A percentile compares a stretch with the other conserved stretches of the same genome.
Conservation (phyloP, 2,113 vertebrate species). For the Panthera tigris region DNA sequence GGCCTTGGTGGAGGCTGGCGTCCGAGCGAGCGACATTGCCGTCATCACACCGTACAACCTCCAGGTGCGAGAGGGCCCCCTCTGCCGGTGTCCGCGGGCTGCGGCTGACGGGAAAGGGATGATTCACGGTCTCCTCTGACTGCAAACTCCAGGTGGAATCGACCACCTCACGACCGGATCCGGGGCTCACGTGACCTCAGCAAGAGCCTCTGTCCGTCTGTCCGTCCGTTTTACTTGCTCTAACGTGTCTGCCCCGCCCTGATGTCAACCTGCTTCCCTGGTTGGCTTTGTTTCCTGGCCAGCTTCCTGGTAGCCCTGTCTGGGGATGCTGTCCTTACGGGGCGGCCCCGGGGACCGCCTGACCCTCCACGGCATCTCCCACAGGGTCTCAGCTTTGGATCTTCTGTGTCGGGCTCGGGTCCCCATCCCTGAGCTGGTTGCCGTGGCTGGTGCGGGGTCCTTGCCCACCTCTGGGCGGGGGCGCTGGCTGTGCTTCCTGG, state of each 20-base stretch:
- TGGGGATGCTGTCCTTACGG: rapidly evolving
- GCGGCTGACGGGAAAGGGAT: rapidly evolving
- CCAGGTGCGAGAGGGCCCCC: conserved; percentile 86
- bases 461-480: rapidly evolving
- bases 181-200: neutral
- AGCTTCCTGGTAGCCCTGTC: rapidly evolving
- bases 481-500: rapidly evolving
- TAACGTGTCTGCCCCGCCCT: rapidly evolving
- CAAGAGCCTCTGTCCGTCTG: rapidly evolving
- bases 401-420: neutral
- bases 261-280: rapidly evolving
- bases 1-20: conserved; percentile 91
- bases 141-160: rapidly evolving
- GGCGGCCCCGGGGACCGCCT: rapidly evolving
- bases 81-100: rapidly evolving
- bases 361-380: rapidly evolving
- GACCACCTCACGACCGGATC: rapidly evolving
- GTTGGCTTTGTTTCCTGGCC: neutral
- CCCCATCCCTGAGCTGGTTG: rapidly evolving
- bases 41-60: conserved; percentile 97
- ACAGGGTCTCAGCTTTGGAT: rapidly evolving
- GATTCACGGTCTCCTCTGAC: neutral
- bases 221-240: rapidly evolving
- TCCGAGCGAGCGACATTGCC: conserved; percentile 91
- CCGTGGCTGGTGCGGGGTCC: neutral